Evolutionary conservation across 1,140 invertebrate species (phyloP), one percentile per base, ranked within the genome.

Genomic region (Proctacanthus coquilletti): DNA sequence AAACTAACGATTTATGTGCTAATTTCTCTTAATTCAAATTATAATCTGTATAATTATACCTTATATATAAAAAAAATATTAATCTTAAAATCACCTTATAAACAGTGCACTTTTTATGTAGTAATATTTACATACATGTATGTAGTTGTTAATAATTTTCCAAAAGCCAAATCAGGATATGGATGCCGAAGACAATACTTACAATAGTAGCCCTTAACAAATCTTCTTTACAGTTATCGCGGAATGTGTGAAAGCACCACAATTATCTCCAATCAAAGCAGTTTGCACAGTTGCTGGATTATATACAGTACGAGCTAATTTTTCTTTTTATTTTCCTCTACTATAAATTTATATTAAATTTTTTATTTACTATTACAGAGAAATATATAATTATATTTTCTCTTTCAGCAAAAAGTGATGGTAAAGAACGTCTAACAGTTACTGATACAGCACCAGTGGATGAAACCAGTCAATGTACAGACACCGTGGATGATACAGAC

Each of bases 401-500:
- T 35, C 8, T 20, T 43, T 6, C 34, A 59, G 56, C 56, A n/a
- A 59, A 55, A 39, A 56, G 42, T 40, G 54, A 59, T 55, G 53
- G 50, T 18, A 55, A 53, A 20, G 52, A 59, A 40, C 48, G 52
- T 15, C 40, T 58, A 25, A 54, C 53, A 21, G 51, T 58, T 42
- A 58, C 53, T 29, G 56, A 58, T 36, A 49, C 49, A 10, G 56
- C 56, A 42, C 52, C 53, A 21, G 43, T 54, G 46, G 35, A 32
- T 32, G 6, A 32, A 13, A 23, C 11, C 20, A 37, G 21, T 30
- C 40, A 32, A 21, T 17, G 14, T 29, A 34, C 21, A 40, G 6
- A 25, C 23, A 25, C 6, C n/a, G 23, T 25, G 23, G 65, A 70
- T 46, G 69, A 72, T 18, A 71, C 73, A 44, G 60, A 81, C 36